phyloP scores from a whole-genome alignment of 2,888 invertebrate species.

The Lapara coniferarum region DNA sequence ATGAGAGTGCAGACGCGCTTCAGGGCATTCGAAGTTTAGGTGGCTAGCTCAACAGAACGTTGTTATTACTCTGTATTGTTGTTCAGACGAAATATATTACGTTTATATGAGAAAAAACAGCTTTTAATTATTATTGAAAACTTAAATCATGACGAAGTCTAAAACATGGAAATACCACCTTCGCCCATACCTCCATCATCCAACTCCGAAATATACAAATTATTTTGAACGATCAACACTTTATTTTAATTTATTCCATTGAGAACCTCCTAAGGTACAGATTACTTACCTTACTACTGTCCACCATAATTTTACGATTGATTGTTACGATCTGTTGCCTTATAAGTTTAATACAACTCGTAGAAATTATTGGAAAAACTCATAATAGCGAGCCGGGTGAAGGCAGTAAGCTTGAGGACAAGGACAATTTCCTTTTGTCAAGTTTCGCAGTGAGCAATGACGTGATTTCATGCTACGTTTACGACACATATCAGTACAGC shows the following conservation, averaged over 20 bases:
- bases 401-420: constrained; percentile 51
- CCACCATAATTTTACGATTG: background rate
- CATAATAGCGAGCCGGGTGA: constrained; percentile 46
- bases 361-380: constrained; percentile 43
- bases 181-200: no score
- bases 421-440: constrained; percentile 59
- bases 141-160: no score
- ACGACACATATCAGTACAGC: constrained; percentile 40
- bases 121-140: no score
- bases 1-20: no score
- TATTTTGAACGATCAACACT: background rate
- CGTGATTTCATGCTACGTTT: constrained; percentile 61
- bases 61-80: no score
- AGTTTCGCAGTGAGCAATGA: constrained; percentile 54
- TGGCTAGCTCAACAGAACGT: no score
- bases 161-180: no score
- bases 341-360: constrained; percentile 4
- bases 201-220: no score
- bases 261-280: no score
- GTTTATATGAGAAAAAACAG: no score
- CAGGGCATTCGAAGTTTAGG: no score
- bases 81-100: no score
- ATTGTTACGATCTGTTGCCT: background rate
- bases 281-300: background rate
- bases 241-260: background rate